A percentile compares a stretch with the other conserved stretches of the same genome.
These are phyloP conservation scores for Griposia aprilina DNA, from an alignment of 2,888 invertebrate genomes.

Conservation along the genomic window DNA sequence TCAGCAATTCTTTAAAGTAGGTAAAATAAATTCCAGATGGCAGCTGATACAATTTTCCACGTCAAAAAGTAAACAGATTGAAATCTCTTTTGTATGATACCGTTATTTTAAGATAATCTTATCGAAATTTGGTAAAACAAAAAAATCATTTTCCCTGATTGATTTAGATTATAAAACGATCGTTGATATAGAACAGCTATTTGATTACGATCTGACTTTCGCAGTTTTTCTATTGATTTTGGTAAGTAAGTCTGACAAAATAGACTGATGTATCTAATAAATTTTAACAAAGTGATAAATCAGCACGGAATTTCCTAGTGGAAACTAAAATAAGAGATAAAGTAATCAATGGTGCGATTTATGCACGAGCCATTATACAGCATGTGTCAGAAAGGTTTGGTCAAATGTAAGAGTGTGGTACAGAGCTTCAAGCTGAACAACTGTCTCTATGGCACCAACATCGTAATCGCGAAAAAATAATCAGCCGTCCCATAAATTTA, in stretches of 20 bases:
- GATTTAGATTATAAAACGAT: slow-evolving; percentile 21
- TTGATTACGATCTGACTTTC: slow-evolving; percentile 25
- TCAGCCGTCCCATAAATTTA: too few relatives aligned
- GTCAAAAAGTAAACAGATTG: neutral
- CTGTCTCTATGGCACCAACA: too few relatives aligned
- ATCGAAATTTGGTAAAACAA: slow-evolving; percentile 34
- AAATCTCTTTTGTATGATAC: slow-evolving; percentile 11
- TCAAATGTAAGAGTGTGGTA: too few relatives aligned
- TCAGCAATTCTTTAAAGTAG: neutral
- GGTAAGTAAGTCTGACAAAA: neutral
- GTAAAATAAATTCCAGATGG: neutral
- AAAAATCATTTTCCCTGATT: slow-evolving; percentile 5
- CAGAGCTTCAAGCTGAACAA: too few relatives aligned
- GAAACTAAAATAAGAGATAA: neutral
- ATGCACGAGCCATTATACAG: neutral
- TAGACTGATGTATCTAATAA: neutral
- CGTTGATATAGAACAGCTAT: neutral
- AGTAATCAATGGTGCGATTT: neutral
- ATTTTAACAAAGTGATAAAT: neutral
- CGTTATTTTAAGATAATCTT: slow-evolving; percentile 2
- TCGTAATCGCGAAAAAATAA: too few relatives aligned
- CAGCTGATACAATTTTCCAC: neutral
- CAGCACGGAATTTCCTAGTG: neutral
- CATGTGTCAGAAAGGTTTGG: neutral
- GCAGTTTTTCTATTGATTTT: slow-evolving; percentile 20